These are phyloP conservation scores for Acanthaster planci DNA, from an alignment of 35 echinoderm and acorn worm species.

Conservation along the genomic window DNA sequence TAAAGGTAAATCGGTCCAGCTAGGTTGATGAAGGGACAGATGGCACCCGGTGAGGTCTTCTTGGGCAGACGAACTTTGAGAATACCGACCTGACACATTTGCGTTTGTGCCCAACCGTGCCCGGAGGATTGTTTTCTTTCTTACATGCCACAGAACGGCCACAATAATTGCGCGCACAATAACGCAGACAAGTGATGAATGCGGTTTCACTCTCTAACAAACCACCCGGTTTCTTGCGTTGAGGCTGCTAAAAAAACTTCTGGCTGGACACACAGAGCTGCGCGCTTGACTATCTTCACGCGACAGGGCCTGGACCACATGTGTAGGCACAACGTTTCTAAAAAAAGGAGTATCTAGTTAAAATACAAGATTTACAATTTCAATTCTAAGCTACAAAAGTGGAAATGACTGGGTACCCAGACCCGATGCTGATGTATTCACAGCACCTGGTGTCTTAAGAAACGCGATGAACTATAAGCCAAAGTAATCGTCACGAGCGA, in stretches of 20 bases:
- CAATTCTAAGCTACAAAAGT: neutral
- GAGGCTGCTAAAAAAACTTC: too few relatives aligned
- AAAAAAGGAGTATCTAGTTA: neutral
- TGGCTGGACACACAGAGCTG: too few relatives aligned
- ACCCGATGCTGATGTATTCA: neutral
- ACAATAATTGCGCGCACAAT: too few relatives aligned
- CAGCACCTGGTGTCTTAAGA: neutral
- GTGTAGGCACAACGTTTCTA: neutral
- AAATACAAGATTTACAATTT: neutral
- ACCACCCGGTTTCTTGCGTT: too few relatives aligned
- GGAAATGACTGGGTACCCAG: neutral
- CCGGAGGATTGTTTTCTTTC: too few relatives aligned
- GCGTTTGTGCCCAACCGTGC: neutral
- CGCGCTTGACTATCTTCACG: too few relatives aligned
- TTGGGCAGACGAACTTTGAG: neutral
- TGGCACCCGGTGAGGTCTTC: neutral
- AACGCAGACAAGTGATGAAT: too few relatives aligned
- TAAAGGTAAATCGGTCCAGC: too few relatives aligned
- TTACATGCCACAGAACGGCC: too few relatives aligned
- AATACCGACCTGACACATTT: neutral
- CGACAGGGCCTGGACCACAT: too few relatives aligned
- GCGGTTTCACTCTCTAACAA: too few relatives aligned
- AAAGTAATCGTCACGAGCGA: neutral
- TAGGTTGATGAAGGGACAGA: neutral
- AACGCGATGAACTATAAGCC: neutral